Evolutionary conservation across 2,888 invertebrate genomes (phyloP), one percentile per base, ranked within the genome.

Genomic region (Drosophila mettleri): DNA sequence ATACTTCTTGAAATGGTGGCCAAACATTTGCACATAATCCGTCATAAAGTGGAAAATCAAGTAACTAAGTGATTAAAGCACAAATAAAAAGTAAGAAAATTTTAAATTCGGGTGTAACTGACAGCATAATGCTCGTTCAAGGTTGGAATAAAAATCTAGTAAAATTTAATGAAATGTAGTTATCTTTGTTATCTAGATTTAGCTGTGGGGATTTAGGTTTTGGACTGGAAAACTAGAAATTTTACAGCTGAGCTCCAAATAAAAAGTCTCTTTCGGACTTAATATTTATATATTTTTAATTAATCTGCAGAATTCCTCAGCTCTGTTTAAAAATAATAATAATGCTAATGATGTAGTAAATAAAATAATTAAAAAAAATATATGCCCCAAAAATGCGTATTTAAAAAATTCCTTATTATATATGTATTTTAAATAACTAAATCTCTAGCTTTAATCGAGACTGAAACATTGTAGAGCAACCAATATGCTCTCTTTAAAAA

Each of bases 41-140:
- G 71, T 88, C 85, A 85, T 74, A 84, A 86, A 88, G 89, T 85
- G 87, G 85, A 84, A 88, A 85, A 81, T 79, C 85, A 79, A 86
- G 81, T 84, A 86, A 80, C 79, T 64, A 83, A 86, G 80, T 78
- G 86, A 82, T 80, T 86, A 83, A 85, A 78, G 64, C 60, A 49
- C 59, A 51, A 69, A 22, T 41, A 57, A 57, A 62, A 63, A 43
- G 20, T 22, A n/a, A 52, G 20, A 54, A 54, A 41, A n/a, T 55
- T 22, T 18, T 1, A 6, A 16, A 27, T 3, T 27, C 16, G 45
- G 16, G 27, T 12, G 0, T 27, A 12, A 1, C 45, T 27, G 45
- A 45, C 45, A 16, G 45, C 27, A 6, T 16, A 2, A 16, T 45
- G 16, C 16, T 0, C 16, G 27, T 1, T 27, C 0, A 34, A 24